phyloP scores from a whole-genome alignment of 2,797 vertebrate species.

The Tragelaphus eurycerus region DNA sequence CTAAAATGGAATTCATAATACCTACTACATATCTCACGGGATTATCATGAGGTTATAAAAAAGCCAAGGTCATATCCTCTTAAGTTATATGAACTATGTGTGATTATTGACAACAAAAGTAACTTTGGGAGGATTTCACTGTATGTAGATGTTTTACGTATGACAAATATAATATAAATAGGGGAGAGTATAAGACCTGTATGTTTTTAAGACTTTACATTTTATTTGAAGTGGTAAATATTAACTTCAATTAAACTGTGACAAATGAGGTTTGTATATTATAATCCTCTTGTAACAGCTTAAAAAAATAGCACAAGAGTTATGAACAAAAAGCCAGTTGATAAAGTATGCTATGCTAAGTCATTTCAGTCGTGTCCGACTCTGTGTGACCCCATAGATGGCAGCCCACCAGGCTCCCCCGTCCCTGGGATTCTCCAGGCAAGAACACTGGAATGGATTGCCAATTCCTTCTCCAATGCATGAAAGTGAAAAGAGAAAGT shows the following conservation, averaged over 20 bases:
- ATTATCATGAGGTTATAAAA: not conserved
- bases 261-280: not conserved
- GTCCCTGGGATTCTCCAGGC: too few relatives aligned
- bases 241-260: not conserved
- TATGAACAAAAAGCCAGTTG: not conserved
- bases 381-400: too few relatives aligned
- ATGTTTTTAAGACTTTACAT: not conserved
- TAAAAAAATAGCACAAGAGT: not conserved
- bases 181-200: not conserved
- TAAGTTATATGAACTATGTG: not conserved
- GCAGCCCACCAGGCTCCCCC: too few relatives aligned
- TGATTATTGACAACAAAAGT: not conserved
- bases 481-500: too few relatives aligned
- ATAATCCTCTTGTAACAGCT: not conserved
- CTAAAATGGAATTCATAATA: not conserved
- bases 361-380: too few relatives aligned
- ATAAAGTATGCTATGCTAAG: not conserved
- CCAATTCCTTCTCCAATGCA: too few relatives aligned
- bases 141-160: not conserved
- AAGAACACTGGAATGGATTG: too few relatives aligned
- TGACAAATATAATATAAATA: not conserved
- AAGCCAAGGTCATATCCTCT: not conserved
- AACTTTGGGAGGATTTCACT: not conserved
- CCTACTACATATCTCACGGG: not conserved
- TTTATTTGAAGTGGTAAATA: slow-evolving; percentile 3